phyloP scores from a whole-genome alignment of 2,888 invertebrate genomes.

The Oscheius onirici region DNA sequence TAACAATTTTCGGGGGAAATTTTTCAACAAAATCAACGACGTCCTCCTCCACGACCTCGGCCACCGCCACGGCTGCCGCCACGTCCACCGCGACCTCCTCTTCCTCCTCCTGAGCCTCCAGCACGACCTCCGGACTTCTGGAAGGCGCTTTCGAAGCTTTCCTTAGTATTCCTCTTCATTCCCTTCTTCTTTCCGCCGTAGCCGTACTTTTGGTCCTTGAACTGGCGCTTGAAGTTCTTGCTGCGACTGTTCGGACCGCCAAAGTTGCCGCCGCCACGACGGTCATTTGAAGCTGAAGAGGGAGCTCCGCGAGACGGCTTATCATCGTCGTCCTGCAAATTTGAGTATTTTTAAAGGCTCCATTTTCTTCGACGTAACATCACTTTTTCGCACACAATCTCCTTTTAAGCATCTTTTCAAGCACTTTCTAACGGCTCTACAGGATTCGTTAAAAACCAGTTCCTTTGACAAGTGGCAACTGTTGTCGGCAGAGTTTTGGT shows the following conservation, averaged over 20 bases:
- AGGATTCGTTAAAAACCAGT: no score
- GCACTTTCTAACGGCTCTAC: no score
- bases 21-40: constrained; percentile 23
- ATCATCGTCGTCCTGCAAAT: constrained; percentile 37
- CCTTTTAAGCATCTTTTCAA: no score
- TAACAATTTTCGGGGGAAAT: constrained; percentile 18
- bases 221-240: constrained; percentile 34
- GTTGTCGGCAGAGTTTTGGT: no score
- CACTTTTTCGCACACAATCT: no score
- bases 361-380: no score
- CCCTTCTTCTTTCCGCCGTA: constrained; percentile 95
- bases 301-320: neutral
- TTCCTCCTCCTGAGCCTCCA: constrained; percentile 29
- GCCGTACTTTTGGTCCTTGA: constrained; percentile 84
- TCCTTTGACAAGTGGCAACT: no score
- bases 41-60: constrained; percentile 34
- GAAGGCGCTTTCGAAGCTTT: constrained; percentile 73
- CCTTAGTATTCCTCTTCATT: constrained; percentile 85
- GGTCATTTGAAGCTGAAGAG: neutral
- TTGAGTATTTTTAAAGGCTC: neutral
- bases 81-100: constrained; percentile 38
- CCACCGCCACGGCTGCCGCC: constrained; percentile 35
- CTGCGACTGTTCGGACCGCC: constrained; percentile 28
- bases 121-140: constrained; percentile 40
- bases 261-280: neutral